These are phyloP conservation scores for Magallana ariakensis DNA, from an alignment of 1,140 invertebrate species.

Conservation along the genomic window DNA sequence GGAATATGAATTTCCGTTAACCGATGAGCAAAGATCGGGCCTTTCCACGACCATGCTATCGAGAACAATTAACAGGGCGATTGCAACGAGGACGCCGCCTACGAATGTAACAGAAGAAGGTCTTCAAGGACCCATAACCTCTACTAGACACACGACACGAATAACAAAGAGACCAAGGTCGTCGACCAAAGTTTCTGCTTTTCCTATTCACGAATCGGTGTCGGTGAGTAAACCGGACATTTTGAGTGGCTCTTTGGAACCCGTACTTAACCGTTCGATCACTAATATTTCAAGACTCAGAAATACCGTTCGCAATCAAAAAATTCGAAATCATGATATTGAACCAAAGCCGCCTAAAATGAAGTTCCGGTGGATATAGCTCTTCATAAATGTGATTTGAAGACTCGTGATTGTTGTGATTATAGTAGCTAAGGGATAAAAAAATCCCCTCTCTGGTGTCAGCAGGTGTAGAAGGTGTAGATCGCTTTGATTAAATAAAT, in stretches of 20 bases:
- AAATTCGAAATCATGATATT: not conserved
- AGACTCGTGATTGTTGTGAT: not conserved
- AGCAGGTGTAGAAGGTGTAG: too few relatives aligned
- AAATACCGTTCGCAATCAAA: not conserved
- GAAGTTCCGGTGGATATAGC: slow-evolving; percentile 5
- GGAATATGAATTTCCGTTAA: not conserved
- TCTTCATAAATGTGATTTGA: not conserved
- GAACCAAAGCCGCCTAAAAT: not conserved
- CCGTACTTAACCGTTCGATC: not conserved
- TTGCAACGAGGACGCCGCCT: not conserved
- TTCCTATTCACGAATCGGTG: not conserved
- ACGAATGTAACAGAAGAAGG: not conserved
- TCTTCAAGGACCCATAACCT: not conserved
- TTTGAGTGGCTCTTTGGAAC: not conserved
- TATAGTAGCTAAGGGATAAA: too few relatives aligned
- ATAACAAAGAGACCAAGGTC: not conserved
- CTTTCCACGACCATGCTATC: not conserved
- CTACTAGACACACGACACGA: not conserved
- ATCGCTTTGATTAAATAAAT: too few relatives aligned
- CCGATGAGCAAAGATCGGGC: not conserved
- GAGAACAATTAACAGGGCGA: not conserved
- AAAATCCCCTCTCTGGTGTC: too few relatives aligned
- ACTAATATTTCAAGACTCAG: not conserved
- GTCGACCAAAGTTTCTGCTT: not conserved
- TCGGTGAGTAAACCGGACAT: not conserved